Base-by-base conservation (phyloP, 64 coral and sea anemone genomes). In the Stichodactyla helianthus region DNA sequence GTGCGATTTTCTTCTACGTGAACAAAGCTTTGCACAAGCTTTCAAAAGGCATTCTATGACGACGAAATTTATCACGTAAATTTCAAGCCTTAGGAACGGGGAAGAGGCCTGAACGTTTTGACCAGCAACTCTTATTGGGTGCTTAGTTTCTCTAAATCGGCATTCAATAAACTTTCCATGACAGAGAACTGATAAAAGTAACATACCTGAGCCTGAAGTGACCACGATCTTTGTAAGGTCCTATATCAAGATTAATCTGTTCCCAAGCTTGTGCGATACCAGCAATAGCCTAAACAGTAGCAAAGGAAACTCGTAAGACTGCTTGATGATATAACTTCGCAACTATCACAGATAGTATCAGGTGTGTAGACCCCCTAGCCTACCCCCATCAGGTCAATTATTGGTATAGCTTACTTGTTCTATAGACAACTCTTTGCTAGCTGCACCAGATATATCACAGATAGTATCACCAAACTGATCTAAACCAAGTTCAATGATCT, bases 171-270 rank as follows among this genome's bases (percentile, higher is more conserved):
- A 60, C 18, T 19, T 7, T 65, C 19, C 68, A 35, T 74, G 8
- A 74, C 25, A 10, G 68, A 74, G 0, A 13, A 26, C 19, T n/a
- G 55, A 58, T 9, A 0, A 58, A 11, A 58, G 8, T 1, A 11
- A 74, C 85, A 22, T 81, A 98, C 96, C 89, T 94, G 19, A 98
- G 90, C 82, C 84, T 98, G 76, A 92, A 98, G 84, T 98, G 96
- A 53, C 96, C 96, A 52, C 96, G 93, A 79, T 98, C 96, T 84
- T 98, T 98, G 82, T 98, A 98, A 10, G 96, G 93, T n/a, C 93
- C 96, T 70, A 98, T 94, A 85, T 98, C 96, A 20, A 98, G 86
- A 2, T 89, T 92, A 26, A 98, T 88, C 51, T 85, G 84, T 35
- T 98, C 96, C 96, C 96, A 98, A 6, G 88, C 84, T 64, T 90